Evolutionary conservation across 1,140 invertebrate species (phyloP), one percentile per base, ranked within the genome.

Genomic region (Micrasema longulum): DNA sequence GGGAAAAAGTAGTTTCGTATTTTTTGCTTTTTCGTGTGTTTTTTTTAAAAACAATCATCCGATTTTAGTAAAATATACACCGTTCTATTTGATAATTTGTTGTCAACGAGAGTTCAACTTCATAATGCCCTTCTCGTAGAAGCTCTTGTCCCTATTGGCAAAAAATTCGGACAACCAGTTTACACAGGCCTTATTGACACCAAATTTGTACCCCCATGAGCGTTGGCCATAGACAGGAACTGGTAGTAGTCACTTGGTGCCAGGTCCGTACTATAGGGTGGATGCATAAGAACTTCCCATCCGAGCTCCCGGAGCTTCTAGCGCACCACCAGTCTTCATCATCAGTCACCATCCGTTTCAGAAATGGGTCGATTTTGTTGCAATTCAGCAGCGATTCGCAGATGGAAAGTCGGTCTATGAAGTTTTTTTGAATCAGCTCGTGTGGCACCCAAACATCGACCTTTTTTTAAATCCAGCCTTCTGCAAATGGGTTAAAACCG

Each of bases 311-410:
- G 36, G 36, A 38, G 45, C 45, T n/a, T n/a, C n/a, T n/a, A n/a
- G n/a, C n/a, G n/a, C n/a, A n/a, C n/a, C n/a, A n/a, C n/a, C n/a
- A n/a, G n/a, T n/a, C n/a, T n/a, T n/a, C n/a, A n/a, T n/a, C n/a
- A n/a, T n/a, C n/a, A n/a, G n/a, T n/a, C n/a, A n/a, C n/a, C n/a
- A n/a, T n/a, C n/a, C n/a, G n/a, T n/a, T 43, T 43, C 38, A 43
- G 38, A 43, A 43, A 43, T 43, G 7, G 38, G 38, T 43, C 38
- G 38, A 50, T 55, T 55, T 55, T 55, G 52, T 55, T 55, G 18
- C 52, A 11, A 55, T 55, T 5, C 52, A 55, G 52, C 52, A 55
- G 52, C 20, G 52, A 55, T 55, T 55, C 52, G 52, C 52, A 55
- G 22, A 35, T 55, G 31, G 26, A 55, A 55, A 55, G 22, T 55